These are phyloP conservation scores for Acanthurus leucopareius DNA, from an alignment of 2,797 vertebrate genomes.

Conservation along the genomic window DNA sequence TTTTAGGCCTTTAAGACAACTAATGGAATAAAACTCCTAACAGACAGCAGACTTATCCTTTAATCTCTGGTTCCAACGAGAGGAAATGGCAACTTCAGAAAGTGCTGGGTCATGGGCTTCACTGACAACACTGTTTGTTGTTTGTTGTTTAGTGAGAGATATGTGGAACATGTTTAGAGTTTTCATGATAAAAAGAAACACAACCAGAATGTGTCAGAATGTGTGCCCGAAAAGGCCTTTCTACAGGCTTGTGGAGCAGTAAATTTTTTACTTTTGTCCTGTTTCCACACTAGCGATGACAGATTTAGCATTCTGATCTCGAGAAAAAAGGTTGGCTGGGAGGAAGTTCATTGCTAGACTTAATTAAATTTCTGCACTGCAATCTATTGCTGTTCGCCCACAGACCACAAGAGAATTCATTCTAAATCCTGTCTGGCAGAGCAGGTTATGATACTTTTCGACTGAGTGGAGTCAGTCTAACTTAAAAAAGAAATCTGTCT, in stretches of 20 bases:
- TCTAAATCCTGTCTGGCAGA: background rate
- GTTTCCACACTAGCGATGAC: constrained; percentile 19
- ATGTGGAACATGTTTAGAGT: constrained; percentile 44
- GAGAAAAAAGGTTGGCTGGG: background rate
- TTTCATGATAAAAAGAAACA: constrained; percentile 50
- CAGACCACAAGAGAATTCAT: background rate
- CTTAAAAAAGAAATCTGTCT: background rate
- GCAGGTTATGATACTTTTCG: background rate
- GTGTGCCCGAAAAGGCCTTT: constrained; percentile 19
- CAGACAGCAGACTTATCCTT: constrained; percentile 38
- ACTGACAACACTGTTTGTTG: constrained; percentile 56
- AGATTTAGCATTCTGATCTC: constrained; percentile 18
- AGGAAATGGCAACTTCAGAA: constrained; percentile 54
- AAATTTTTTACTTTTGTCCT: constrained; percentile 28
- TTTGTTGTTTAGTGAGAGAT: constrained; percentile 51
- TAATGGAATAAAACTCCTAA: constrained; percentile 39
- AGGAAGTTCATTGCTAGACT: background rate
- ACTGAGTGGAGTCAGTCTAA: background rate
- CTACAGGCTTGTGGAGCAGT: constrained; percentile 8
- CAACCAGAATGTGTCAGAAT: constrained; percentile 12
- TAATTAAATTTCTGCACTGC: background rate
- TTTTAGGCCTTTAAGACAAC: constrained; percentile 35
- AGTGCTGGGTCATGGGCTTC: constrained; percentile 48
- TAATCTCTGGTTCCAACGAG: constrained; percentile 69
- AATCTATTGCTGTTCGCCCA: background rate